Conservation (phyloP, 2,888 invertebrate genomes). For the Melanostoma mellinum region DNA sequence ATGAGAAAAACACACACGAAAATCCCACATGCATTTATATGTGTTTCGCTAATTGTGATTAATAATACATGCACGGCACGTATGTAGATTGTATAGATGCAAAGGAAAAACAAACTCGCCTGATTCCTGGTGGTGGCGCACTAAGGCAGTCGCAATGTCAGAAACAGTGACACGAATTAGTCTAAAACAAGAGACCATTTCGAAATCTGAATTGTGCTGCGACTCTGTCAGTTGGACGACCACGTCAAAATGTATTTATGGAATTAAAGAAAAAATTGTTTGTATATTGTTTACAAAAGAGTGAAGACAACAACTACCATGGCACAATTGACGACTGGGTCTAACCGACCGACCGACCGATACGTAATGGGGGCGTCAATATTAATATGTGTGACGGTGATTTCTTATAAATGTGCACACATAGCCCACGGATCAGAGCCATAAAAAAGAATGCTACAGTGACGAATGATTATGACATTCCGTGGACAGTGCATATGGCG, state of each 20-base stretch:
- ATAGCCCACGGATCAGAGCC: constrained; percentile 59
- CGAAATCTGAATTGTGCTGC: neutral
- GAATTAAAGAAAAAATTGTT: constrained; percentile 32
- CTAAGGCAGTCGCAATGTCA: constrained; percentile 56
- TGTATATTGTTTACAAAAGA: constrained; percentile 26
- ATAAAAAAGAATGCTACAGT: constrained; percentile 47
- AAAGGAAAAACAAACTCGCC: neutral
- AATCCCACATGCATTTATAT: constrained; percentile 55
- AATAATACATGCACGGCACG: constrained; percentile 56
- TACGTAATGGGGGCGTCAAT: constrained; percentile 55
- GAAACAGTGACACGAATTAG: constrained; percentile 67
- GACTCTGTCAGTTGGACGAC: constrained; percentile 37
- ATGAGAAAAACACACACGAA: constrained; percentile 15
- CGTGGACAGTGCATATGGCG: constrained; percentile 54
- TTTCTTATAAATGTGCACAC: constrained; percentile 27
- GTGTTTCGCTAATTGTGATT: constrained; percentile 63
- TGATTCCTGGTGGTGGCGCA: constrained; percentile 21
- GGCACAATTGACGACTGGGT: constrained; percentile 2
- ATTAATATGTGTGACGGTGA: constrained; percentile 59
- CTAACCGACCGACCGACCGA: neutral
- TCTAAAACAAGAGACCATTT: constrained; percentile 54
- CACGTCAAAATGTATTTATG: constrained; percentile 42
- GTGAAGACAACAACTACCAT: constrained; percentile 30
- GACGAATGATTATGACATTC: constrained; percentile 72
- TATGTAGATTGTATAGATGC: constrained; percentile 7